A percentile compares a stretch with the other conserved stretches of the same genome.
Conservation (phyloP, 2,797 vertebrate species). For the Sternotherus odoratus region DNA sequence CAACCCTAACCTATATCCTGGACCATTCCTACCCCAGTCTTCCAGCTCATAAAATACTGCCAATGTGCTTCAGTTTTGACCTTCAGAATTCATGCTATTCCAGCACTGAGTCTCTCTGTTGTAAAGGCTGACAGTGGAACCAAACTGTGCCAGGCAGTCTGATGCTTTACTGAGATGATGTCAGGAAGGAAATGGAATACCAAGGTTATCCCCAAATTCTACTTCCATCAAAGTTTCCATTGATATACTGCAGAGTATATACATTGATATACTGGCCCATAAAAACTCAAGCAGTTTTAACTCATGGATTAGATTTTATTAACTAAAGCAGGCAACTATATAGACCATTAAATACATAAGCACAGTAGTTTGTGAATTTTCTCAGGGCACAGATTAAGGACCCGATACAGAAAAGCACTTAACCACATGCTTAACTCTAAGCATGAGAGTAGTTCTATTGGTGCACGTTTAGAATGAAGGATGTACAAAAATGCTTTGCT, state of each 20-base stretch:
- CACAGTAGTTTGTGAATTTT: background rate
- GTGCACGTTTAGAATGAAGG: background rate
- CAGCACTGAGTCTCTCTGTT: background rate
- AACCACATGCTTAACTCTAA: background rate
- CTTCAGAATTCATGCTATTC: background rate
- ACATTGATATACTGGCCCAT: background rate
- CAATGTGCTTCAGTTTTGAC: background rate
- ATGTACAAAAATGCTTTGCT: background rate
- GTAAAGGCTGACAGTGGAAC: background rate
- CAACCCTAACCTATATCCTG: background rate
- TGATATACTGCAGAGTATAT: background rate
- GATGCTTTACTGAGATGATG: background rate
- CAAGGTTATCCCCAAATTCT: slow-evolving; percentile 17
- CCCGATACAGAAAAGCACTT: background rate
- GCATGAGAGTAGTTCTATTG: background rate
- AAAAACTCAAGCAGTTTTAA: background rate
- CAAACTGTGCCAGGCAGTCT: background rate
- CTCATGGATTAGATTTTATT: background rate
- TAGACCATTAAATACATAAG: background rate
- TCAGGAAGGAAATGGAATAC: background rate
- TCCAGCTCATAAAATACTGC: background rate
- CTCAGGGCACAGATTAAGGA: background rate
- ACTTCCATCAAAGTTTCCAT: background rate
- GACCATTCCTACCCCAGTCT: background rate
- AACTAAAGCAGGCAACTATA: background rate